Conservation (phyloP, 1,140 invertebrate species). For the Pseudachorutes palmiensis region DNA sequence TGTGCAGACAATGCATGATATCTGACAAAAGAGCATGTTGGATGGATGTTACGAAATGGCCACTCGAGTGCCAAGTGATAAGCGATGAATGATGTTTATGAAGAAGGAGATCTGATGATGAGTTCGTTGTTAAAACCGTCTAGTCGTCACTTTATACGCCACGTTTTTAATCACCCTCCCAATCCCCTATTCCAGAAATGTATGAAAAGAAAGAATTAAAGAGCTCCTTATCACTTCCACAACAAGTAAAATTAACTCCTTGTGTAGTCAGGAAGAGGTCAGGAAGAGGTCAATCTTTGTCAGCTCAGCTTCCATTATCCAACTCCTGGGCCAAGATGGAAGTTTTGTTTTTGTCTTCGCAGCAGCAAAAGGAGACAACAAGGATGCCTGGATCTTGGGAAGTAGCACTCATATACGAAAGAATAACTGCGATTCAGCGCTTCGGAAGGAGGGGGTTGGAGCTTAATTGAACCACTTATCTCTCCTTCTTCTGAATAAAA, state of each 20-base stretch:
- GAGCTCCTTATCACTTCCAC: too few species aligned
- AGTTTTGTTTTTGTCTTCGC: not conserved
- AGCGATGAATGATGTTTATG: constrained; percentile 6
- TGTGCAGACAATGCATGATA: not conserved
- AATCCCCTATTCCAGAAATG: not conserved
- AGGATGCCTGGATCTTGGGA: not conserved
- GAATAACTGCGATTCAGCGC: not conserved
- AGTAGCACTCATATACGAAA: not conserved
- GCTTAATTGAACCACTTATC: constrained; percentile 8
- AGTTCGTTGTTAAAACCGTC: not conserved
- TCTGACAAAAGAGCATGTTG: not conserved
- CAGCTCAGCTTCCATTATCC: not conserved
- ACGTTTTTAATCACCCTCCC: not conserved
- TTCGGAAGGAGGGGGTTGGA: not conserved
- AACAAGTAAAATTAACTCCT: constrained; percentile 2
- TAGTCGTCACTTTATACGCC: not conserved
- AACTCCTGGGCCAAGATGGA: not conserved
- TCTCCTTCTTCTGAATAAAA: not conserved
- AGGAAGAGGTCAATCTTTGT: not conserved
- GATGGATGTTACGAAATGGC: not conserved
- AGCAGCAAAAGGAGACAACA: not conserved
- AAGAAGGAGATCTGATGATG: not conserved
- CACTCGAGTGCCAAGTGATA: not conserved
- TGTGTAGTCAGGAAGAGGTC: constrained; percentile 7
- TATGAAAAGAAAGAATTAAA: not conserved